Base-by-base conservation (phyloP, 2,888 invertebrate species). In the Agrochola macilenta region DNA sequence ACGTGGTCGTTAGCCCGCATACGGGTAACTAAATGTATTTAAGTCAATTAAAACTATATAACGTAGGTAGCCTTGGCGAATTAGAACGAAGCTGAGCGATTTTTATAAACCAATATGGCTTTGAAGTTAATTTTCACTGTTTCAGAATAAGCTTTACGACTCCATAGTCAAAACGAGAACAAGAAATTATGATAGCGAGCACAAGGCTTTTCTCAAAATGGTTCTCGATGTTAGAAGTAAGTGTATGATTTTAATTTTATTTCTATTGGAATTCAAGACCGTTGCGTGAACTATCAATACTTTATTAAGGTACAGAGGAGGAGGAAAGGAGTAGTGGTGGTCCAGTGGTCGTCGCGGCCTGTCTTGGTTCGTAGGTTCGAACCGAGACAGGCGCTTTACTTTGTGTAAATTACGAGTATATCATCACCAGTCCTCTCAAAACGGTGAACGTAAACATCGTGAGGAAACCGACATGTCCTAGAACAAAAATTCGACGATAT, bases 181-280 rank as follows among this genome's bases (percentile, higher is more conserved):
- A 26, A 97, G 97, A 82, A 97, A 97, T 79, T 97, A 97, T 85
- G 98, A 99, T 93, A 97, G 97, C 61, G 99, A 99, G 92, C 97
- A 99, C 74, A 97, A 97, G 89, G 98, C 98, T 49, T 99, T 99
- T 94, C 98, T 98, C 92, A 97, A 97, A 90, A 98, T 98, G 98
- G 98, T 99, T 5, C 97, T 98, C 84, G 97, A 98, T 85, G 97
- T 99, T 54, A 97, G 99, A 97, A 97, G 98, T 98, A 94, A 96
- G 97, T 97, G 46, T 52, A 20, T 20, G 9, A 20, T 39, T 43
- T 39, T n/a, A 1, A 52, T 46, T 69, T 76, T 5, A 58, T 39
- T 9, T 2, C 4, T 49, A 52, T 23, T 52, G 3, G 4, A 52
- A 52, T 52, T 52, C 52, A 52, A 7, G 43, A 52, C 7, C 52